Evolutionary conservation across 2,113 vertebrate species (phyloP), one percentile per base, ranked within the genome.

Genomic region (Hypomesus transpacificus): DNA sequence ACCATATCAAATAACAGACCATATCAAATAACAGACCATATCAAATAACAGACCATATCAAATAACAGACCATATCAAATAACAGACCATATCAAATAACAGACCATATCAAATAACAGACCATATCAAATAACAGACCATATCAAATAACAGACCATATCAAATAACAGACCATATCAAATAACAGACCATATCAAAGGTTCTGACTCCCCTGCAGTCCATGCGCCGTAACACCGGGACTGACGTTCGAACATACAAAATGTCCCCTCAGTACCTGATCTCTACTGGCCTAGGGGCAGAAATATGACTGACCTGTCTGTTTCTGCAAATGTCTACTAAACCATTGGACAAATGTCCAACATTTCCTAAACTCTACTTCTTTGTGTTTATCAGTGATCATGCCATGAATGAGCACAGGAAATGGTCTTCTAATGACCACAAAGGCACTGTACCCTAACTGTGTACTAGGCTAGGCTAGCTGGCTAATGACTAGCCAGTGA

Each of bases 401-500:
- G 86, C 84, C 86, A 51, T 75, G 31, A 59, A 80, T 39, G 31
- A 46, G 78, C 79, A 77, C 46, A 86, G 88, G 85, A 89, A 91
- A 91, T 89, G 74, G 77, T 71, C 68, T 85, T 85, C 82, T 85
- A 91, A 91, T 89, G 79, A 74, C 79, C 69, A 26, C 18, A 69
- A 72, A 72, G 83, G 70, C 80, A 78, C 68, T 84, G 86, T 86
- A 85, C 85, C 83, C 72, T 84, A 85, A 89, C 86, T 60, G 65
- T 63, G 39, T 51, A 71, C 74, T 68, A 73, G 52, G 16, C 54
- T 56, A 18, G n/a, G 54, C 54, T 20, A 18, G 54, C n/a, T 69
- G 8, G n/a, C 81, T 67, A 89, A 90, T 90, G 87, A 90, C 68
- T 80, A 69, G 71, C 82, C 87, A 87, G 84, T 90, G 75, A 85